phyloP scores from a whole-genome alignment of 92 coral and sea anemone species.

The Chrysogorgia sp. region DNA sequence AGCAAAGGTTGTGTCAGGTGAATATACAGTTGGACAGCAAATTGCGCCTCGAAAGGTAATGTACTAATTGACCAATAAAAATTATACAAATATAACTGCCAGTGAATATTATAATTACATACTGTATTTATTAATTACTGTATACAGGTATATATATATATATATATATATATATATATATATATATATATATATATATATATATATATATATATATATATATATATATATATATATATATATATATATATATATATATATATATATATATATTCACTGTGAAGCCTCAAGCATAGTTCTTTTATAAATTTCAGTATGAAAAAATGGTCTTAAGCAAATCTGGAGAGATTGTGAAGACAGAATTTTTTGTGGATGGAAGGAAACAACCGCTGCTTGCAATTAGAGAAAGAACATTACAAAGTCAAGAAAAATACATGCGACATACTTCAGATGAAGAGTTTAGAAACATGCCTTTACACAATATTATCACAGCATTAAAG shows the following conservation, averaged over 20 bases:
- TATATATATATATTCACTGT: neutral
- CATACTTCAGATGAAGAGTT: neutral
- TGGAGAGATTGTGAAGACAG: slow-evolving; percentile 4
- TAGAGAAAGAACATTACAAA: neutral
- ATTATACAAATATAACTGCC: too few species aligned
- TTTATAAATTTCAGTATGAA: neutral
- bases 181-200: neutral
- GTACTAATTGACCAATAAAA: neutral
- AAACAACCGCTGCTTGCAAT: neutral
- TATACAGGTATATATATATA: too few species aligned
- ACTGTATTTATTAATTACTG: too few species aligned
- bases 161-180: too few species aligned
- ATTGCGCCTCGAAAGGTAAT: slow-evolving; percentile 63
- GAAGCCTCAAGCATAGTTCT: neutral
- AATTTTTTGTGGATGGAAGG: neutral
- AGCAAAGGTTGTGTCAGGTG: slow-evolving; percentile 42
- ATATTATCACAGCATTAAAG: neutral
- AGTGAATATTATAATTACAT: too few species aligned
- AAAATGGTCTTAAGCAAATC: neutral
- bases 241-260: neutral
- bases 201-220: neutral
- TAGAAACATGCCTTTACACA: neutral
- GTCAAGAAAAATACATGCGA: slow-evolving; percentile 1
- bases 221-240: neutral
- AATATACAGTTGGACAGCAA: slow-evolving; percentile 60